These are phyloP conservation scores for Smutsia temminckii DNA, from an alignment of 2,797 vertebrate species.

Conservation along the genomic window DNA sequence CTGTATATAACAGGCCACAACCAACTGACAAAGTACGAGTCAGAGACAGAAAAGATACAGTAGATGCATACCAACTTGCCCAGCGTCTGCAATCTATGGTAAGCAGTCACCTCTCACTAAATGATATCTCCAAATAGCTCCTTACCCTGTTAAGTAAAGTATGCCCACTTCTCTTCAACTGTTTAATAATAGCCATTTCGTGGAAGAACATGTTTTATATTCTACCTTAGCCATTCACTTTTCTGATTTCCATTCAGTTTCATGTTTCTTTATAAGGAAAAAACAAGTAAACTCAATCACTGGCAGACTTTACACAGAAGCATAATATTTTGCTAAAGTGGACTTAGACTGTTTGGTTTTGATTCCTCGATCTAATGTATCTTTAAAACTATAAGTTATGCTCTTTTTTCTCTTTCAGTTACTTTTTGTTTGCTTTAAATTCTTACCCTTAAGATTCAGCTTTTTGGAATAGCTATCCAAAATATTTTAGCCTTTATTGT, in stretches of 20 bases:
- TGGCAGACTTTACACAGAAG: background rate
- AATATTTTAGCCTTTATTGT: background rate
- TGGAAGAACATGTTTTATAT: background rate
- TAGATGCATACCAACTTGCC: constrained; percentile 94
- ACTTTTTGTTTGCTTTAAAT: constrained; percentile 32
- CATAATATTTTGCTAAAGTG: background rate
- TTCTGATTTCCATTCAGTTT: constrained; percentile 12
- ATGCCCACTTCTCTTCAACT: background rate
- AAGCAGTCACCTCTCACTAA: background rate
- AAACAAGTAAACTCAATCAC: background rate
- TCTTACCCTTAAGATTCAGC: constrained; percentile 6
- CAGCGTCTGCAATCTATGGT: constrained; percentile 97
- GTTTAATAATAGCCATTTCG: background rate
- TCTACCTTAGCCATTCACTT: background rate
- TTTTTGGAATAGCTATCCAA: background rate
- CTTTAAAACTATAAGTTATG: background rate
- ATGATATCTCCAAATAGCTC: background rate
- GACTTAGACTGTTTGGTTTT: background rate
- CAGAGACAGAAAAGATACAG: constrained; percentile 90
- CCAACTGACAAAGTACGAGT: constrained; percentile 90
- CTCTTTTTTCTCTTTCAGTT: background rate
- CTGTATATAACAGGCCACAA: constrained; percentile 94
- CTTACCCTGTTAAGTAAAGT: background rate
- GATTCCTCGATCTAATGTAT: background rate
- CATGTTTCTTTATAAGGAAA: background rate